These are phyloP conservation scores for Mycetomoellerius zeteki DNA, from an alignment of 1,140 invertebrate genomes.

Conservation along the genomic window DNA sequence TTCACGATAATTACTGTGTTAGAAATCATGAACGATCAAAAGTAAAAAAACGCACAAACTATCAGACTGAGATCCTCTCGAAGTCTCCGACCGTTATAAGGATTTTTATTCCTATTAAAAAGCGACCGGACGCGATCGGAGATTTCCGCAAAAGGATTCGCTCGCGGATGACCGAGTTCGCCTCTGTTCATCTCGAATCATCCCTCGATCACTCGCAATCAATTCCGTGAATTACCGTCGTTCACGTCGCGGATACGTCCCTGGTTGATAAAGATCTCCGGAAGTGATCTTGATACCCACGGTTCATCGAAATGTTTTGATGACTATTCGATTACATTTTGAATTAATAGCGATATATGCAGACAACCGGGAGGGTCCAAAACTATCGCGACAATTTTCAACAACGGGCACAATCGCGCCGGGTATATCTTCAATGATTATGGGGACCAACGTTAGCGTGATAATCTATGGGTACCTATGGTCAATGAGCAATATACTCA, in stretches of 20 bases:
- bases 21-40: conserved; percentile 40
- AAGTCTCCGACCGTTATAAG: conserved; percentile 12
- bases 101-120: neutral
- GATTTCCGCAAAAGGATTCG: neutral
- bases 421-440: conserved; percentile 49
- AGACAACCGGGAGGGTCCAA: neutral
- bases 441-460: conserved; percentile 22
- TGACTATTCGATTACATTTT: neutral
- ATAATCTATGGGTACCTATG: conserved; percentile 28
- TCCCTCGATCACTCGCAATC: conserved; percentile 4
- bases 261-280: conserved; percentile 35
- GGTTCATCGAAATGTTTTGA: neutral
- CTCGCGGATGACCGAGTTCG: neutral
- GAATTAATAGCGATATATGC: neutral
- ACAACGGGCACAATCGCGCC: conserved; percentile 20
- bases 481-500: conserved; percentile 32
- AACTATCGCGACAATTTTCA: neutral
- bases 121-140: conserved; percentile 4
- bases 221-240: neutral
- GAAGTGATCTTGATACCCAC: conserved; percentile 12
- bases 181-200: conserved; percentile 12
- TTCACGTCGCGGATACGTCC: conserved; percentile 21
- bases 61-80: neutral
- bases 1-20: conserved; percentile 31
- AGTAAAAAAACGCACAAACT: conserved; percentile 42